phyloP scores from a whole-genome alignment of 2,888 invertebrate genomes.

The Lycocerus yunnanus region DNA sequence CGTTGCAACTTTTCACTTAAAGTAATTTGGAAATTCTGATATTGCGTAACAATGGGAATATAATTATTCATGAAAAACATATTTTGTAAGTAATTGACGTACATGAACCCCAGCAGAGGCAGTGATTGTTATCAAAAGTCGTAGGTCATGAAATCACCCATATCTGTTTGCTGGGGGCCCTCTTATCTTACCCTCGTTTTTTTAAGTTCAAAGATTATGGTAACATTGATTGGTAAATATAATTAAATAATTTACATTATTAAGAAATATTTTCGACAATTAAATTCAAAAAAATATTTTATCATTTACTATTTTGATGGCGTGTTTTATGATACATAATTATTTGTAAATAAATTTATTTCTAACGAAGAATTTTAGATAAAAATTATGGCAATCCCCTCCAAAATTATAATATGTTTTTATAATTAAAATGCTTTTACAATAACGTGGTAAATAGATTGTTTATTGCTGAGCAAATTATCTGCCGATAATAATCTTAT shows the following conservation, averaged over 20 bases:
- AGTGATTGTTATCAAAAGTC: constrained; percentile 27
- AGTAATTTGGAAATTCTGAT: not conserved
- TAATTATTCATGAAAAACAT: not conserved
- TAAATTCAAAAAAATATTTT: not conserved
- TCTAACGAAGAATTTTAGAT: not conserved
- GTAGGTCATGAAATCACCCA: constrained; percentile 24
- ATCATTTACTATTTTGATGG: not conserved
- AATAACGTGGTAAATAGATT: not conserved
- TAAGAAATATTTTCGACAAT: not conserved
- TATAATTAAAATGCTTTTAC: not conserved
- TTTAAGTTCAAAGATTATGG: constrained; percentile 22
- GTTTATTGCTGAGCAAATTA: not conserved
- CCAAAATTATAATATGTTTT: not conserved
- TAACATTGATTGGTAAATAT: constrained; percentile 9
- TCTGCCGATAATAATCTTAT: not conserved
- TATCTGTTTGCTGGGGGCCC: constrained; percentile 36
- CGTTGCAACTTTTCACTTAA: not conserved
- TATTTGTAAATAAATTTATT: not conserved
- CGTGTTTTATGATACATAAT: not conserved
- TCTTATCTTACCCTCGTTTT: constrained; percentile 18
- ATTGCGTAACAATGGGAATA: not conserved
- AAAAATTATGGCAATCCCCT: not conserved
- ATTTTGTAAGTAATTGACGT: constrained; percentile 8
- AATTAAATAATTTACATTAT: not conserved
- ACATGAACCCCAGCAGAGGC: constrained; percentile 32